Conservation (phyloP, 1,140 invertebrate species). For the Drosophila santomea region DNA sequence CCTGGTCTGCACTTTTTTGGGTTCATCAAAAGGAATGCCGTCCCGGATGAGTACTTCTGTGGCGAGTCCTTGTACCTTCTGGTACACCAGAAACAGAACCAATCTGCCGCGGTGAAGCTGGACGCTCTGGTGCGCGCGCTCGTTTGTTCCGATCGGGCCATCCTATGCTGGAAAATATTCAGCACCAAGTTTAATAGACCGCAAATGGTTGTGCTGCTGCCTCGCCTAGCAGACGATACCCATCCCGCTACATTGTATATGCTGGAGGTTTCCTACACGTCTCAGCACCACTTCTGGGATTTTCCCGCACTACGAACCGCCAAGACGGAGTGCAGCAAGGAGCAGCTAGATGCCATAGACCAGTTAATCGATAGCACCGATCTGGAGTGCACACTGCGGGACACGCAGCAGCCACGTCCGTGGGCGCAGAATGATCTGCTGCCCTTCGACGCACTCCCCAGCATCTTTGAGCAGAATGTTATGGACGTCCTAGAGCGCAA, state of each 20-base stretch:
- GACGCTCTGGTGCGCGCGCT: conserved; percentile 73
- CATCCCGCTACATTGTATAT: conserved; percentile 65
- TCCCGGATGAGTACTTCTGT: conserved; percentile 71
- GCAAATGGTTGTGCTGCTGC: conserved; percentile 68
- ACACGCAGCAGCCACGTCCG: conserved; percentile 53
- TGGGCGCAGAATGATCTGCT: conserved; percentile 63
- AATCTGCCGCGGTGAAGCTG: conserved; percentile 63
- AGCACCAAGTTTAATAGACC: conserved; percentile 68
- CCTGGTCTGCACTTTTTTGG: conserved; percentile 73
- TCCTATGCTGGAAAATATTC: conserved; percentile 78
- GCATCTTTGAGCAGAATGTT: conserved; percentile 72
- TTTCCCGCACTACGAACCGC: conserved; percentile 64
- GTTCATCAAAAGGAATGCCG: conserved; percentile 59
- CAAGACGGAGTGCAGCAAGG: conserved; percentile 61
- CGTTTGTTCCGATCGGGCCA: conserved; percentile 39
- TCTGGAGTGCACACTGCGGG: conserved; percentile 49
- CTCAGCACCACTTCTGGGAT: conserved; percentile 76
- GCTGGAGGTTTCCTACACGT: conserved; percentile 74
- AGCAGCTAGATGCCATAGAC: conserved; percentile 72
- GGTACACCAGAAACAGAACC: conserved; percentile 62
- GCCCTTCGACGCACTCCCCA: conserved; percentile 67
- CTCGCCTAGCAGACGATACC: conserved; percentile 55
- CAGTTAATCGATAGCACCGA: conserved; percentile 74
- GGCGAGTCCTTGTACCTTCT: conserved; percentile 73
- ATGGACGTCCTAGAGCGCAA: conserved; percentile 71